These are phyloP conservation scores for Pseudomyrmex flavicornis DNA, from an alignment of 1,140 invertebrate genomes.

Conservation along the genomic window DNA sequence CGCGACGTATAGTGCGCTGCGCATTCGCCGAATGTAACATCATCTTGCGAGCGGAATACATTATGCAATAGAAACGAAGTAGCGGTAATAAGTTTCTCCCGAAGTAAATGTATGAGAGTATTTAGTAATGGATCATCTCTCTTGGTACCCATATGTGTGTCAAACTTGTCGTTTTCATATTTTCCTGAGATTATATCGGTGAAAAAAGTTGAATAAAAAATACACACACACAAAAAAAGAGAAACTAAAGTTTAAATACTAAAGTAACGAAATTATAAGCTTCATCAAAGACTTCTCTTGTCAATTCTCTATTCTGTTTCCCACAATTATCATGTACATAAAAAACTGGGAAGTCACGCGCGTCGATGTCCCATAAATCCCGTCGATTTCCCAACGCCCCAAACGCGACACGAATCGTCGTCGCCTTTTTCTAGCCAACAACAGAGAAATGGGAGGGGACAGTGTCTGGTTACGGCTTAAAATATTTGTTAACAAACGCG, in stretches of 20 bases:
- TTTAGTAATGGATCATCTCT: slow-evolving; percentile 46
- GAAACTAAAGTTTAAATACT: neutral
- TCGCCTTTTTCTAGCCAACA: slow-evolving; percentile 14
- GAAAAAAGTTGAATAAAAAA: neutral
- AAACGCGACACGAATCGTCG: neutral
- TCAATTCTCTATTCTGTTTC: neutral
- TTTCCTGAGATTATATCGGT: slow-evolving; percentile 23
- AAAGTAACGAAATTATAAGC: neutral
- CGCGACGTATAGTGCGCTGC: slow-evolving; percentile 58
- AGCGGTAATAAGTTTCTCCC: slow-evolving; percentile 52
- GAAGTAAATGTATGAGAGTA: slow-evolving; percentile 40
- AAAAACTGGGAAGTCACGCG: neutral
- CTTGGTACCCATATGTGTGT: neutral
- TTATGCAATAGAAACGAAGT: slow-evolving; percentile 60
- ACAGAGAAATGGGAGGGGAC: slow-evolving; percentile 12
- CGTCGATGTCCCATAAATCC: no score
- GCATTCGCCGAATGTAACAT: slow-evolving; percentile 56
- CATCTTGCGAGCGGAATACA: slow-evolving; percentile 55
- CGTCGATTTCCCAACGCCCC: no score
- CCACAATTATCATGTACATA: neutral
- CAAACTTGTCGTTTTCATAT: slow-evolving; percentile 23
- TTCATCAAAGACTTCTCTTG: neutral
- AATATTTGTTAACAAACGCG: slow-evolving; percentile 79
- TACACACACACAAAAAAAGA: neutral
- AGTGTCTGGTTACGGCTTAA: slow-evolving; percentile 76